A percentile compares a stretch with the other conserved stretches of the same genome.
Conservation (phyloP, 1,140 invertebrate species). For the Pissodes strobi region DNA sequence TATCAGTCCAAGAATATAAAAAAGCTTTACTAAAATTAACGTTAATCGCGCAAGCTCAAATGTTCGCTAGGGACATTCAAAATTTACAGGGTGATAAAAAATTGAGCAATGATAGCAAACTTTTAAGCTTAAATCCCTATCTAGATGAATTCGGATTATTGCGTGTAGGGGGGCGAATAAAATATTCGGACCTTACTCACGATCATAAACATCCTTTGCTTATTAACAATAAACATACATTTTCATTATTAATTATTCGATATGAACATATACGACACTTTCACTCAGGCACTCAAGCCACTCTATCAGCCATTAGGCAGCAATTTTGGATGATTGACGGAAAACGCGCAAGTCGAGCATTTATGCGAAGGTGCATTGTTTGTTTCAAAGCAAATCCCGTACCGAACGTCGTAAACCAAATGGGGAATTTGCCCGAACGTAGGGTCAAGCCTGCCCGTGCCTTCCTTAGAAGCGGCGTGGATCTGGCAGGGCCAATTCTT, state of each 20-base stretch:
- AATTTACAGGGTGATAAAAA: neutral
- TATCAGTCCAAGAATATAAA: neutral
- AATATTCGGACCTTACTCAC: constrained; percentile 1
- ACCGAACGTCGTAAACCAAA: constrained; percentile 33
- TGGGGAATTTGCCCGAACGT: constrained; percentile 48
- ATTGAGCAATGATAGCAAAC: neutral
- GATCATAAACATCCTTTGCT: too few relatives aligned
- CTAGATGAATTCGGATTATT: neutral
- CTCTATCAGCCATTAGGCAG: constrained; percentile 20
- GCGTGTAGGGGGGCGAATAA: neutral
- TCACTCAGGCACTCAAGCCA: constrained; percentile 41
- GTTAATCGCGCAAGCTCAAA: neutral
- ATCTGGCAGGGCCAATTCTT: neutral
- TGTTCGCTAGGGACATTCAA: constrained; percentile 1
- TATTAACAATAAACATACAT: neutral
- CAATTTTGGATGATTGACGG: constrained; percentile 32
- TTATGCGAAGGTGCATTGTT: neutral
- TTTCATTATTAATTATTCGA: neutral
- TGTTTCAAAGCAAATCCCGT: constrained; percentile 24
- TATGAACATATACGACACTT: constrained; percentile 16
- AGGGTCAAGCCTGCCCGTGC: constrained; percentile 39
- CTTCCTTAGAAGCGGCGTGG: constrained; percentile 40
- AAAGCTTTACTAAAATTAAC: neutral
- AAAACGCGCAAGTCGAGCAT: neutral
- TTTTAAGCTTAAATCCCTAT: neutral